Base-by-base conservation (phyloP, 92 coral and sea anemone genomes). In the Zoanthus sociatus region DNA sequence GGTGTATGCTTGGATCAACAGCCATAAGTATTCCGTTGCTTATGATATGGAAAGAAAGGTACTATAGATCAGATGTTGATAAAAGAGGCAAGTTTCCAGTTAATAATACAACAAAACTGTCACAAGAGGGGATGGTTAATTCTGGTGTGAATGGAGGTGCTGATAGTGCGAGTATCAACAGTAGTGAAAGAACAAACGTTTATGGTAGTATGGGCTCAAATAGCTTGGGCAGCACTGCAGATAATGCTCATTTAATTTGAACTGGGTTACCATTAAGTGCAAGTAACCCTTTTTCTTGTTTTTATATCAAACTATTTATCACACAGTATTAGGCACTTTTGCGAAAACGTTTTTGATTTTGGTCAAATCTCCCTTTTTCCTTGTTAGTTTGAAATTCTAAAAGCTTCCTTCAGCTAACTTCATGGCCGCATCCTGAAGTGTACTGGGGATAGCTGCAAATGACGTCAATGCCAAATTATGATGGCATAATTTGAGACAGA, bases 11-110 rank as follows among this genome's bases (percentile, higher is more conserved):
- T 90, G 88, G 33, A 7, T 89, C 98, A 13, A 89, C 92, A 16
- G 92, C 79, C 11, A 20, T 92, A 6, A 92, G 96, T 21, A 87
- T 94, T 54, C 95, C 95, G 0, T 68, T 94, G 63, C 72, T 94
- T 81, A 45, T 90, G 58, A 77, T 93, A 37, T 93, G 97, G 93
- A 88, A 77, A 74, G 98, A 96, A 47, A 88, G 91, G 68, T 95
- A 93, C 5, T 92, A 94, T 79, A 82, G 98, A 58, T 96, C 98
- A 17, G 90, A 83, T 48, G 89, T 94, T 18, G 98, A 96, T 53
- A 88, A 79, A 68, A 88, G 53, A 71, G 88, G 90, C 20, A 90
- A 88, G 73, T 68, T 67, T 44, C 66, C 75, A 0, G 44, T 50
- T 17, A 30, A 33, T 48, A 9, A 14, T 1, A 20, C 1, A 1